Percentiles rank a stretch among this genome's conserved stretches.
Evolutionary conservation across 1,140 invertebrate genomes (phyloP).

Genomic region (Portunus trituberculatus): DNA sequence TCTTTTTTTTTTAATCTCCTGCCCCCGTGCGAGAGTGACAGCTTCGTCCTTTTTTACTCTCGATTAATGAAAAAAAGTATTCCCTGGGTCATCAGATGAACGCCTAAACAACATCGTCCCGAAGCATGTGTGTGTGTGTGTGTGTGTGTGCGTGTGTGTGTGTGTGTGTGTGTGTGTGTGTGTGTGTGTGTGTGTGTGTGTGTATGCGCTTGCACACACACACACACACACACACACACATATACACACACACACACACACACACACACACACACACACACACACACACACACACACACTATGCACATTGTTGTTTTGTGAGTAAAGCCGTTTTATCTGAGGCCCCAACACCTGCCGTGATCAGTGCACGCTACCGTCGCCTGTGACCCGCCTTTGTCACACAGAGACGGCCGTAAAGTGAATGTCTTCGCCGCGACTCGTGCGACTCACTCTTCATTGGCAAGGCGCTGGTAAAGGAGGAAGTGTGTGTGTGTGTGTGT

Average conservation of each 20-base stretch:
- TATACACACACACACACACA: conserved; percentile 39
- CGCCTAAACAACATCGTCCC: too few relatives aligned
- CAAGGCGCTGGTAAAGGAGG: background rate
- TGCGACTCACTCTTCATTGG: background rate
- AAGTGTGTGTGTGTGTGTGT: background rate
- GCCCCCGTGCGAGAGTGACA: background rate
- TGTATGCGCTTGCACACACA: background rate
- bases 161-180: conserved; percentile 44
- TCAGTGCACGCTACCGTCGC: background rate
- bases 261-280: conserved; percentile 41
- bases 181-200: too few relatives aligned
- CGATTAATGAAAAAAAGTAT: too few relatives aligned
- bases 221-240: conserved; percentile 21
- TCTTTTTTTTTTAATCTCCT: background rate
- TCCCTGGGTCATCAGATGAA: too few relatives aligned
- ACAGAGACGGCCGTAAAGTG: background rate
- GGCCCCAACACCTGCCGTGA: background rate
- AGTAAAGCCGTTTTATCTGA: background rate
- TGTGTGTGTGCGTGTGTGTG: too few relatives aligned
- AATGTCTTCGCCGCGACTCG: background rate
- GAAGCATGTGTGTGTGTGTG: too few relatives aligned
- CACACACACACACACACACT: background rate
- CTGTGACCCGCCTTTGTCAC: background rate
- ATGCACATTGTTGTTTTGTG: background rate
- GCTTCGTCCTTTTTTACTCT: background rate